Conservation (phyloP, 53 echinoderm and acorn worm genomes). For the Echinometra lucunter region DNA sequence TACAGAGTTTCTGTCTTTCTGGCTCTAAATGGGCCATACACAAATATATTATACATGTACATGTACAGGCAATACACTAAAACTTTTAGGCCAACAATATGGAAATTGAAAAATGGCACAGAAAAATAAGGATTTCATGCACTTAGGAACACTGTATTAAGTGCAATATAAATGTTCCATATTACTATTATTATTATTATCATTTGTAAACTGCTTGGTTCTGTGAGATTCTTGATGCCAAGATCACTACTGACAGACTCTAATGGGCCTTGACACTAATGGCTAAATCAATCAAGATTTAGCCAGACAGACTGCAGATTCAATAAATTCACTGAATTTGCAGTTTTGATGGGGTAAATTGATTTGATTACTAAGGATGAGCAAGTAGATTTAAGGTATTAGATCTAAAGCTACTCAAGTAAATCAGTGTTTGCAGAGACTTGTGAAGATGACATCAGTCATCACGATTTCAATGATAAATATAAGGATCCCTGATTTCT, state of each 20-base stretch:
- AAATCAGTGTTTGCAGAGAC: neutral
- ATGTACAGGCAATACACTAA: too few species aligned
- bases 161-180: too few species aligned
- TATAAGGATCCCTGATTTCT: too few species aligned
- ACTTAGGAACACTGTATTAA: too few species aligned
- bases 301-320: conserved; percentile 26
- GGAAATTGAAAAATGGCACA: neutral
- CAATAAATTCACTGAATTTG: conserved; percentile 20
- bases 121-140: neutral
- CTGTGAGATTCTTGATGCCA: too few species aligned
- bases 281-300: conserved; percentile 12
- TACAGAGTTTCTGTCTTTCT: too few species aligned
- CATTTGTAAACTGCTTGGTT: too few species aligned
- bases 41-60: too few species aligned
- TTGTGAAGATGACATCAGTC: neutral
- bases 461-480: neutral
- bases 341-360: neutral
- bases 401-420: neutral
- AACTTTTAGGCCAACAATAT: neutral
- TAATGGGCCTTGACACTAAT: conserved; percentile 52
- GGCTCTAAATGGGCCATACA: too few species aligned
- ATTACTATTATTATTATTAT: too few species aligned
- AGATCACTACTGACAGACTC: neutral
- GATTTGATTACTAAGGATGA: conserved; percentile 32
- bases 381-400: neutral